Evolutionary conservation across 2,113 vertebrate species (phyloP), one percentile per base, ranked within the genome.

Genomic region (Pteruthius melanotis): DNA sequence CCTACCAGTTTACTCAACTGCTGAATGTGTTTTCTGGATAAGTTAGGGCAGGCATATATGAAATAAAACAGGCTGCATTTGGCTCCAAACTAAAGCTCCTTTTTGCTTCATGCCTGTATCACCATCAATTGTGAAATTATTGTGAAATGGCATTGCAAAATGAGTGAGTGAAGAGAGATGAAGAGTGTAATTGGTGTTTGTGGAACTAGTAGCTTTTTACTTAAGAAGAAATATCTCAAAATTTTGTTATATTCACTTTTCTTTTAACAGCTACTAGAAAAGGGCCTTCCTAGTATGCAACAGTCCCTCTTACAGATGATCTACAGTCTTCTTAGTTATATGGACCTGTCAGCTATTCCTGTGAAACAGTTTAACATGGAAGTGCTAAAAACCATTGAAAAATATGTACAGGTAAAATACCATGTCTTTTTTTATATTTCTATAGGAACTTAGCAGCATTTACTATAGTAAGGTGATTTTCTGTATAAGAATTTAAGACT

Each of bases 281-380:
- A 99, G 77, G 99, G 99, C 19, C 99, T 99, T 90, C 99, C 99
- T 77, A 98, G 98, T 71, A 99, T 99, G 99, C 99, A 99, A 28
- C 99, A 99, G 96, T 99, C 99, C 35, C 98, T 99, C 64, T 98
- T 99, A 35, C 99, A 99, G 94, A 99, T 99, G 83, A 99, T 99
- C 93, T 99, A 99, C 97, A 99, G 99, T 83, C 98, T 99, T 91
- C 98, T 99, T 56, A 99, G 99, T 96, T 99, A 99, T 84, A 99
- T 99, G 99, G 99, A 99, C 93, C 97, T 99, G 77, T 99, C 99
- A 4, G 97, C 98, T 12, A 98, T 99, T 92, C 99, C 99, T 44
- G 98, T 99, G 80, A 99, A 99, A 96, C 98, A 99, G 80, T 99
- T 99, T 92, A 99, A 99, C 6, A 89, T 98, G 92, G 99, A 99